A percentile compares a stretch with the other conserved stretches of the same genome.
Conservation (phyloP, 2,113 vertebrate genomes). For the Tonatia bakeri region DNA sequence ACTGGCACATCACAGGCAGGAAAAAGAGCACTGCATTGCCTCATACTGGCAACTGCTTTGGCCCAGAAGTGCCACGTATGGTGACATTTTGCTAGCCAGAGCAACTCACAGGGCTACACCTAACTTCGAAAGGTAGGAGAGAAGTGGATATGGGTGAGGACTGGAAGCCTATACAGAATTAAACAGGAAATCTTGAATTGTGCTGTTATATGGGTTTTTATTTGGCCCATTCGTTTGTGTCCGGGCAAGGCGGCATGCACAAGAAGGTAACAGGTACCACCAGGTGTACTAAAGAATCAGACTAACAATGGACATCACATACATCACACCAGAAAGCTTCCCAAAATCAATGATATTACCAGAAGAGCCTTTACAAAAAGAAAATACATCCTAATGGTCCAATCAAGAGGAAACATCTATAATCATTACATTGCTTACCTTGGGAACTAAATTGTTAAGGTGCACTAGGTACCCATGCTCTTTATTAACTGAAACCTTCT, state of each 20-base stretch:
- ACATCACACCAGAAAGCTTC: conserved; percentile 7
- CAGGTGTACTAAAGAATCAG: neutral
- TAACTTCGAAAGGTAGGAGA: neutral
- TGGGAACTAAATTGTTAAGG: conserved; percentile 72
- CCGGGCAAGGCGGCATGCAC: neutral
- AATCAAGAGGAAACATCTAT: conserved; percentile 57
- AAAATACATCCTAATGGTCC: conserved; percentile 41
- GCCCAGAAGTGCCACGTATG: neutral
- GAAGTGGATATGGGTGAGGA: neutral
- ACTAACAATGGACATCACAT: neutral
- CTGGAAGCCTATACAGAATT: neutral
- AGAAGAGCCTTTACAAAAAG: conserved; percentile 39
- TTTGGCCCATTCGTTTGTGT: neutral
- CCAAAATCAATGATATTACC: neutral
- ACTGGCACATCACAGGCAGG: neutral
- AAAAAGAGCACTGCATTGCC: neutral
- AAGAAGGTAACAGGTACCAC: conserved; percentile 1
- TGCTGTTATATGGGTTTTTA: neutral
- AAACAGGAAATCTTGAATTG: conserved; percentile 3
- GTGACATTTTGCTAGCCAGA: neutral
- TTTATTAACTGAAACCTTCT: conserved; percentile 66
- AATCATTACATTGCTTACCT: conserved; percentile 63
- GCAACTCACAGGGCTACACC: neutral
- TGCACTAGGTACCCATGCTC: neutral
- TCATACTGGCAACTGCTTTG: neutral